Evolutionary conservation across 2,797 vertebrate species (phyloP), one percentile per base, ranked within the genome.

Genomic region (Enteromius fasciolatus): DNA sequence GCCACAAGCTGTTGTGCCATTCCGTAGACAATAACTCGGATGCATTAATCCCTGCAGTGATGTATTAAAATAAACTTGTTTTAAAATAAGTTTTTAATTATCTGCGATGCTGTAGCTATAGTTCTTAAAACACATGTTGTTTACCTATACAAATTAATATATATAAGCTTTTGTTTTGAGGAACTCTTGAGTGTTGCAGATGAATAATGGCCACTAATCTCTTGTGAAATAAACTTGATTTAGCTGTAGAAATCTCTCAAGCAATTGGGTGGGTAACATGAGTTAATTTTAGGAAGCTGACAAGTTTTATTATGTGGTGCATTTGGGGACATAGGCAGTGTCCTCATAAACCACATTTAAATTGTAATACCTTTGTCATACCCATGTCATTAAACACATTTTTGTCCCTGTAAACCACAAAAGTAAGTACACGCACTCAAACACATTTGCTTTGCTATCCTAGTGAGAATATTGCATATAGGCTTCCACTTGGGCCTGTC

Each of bases 1-100:
- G 77, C 25, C 61, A 67, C 77, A 84, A 75, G 77, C 69, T 80
- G 76, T 80, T 84, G 48, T 80, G 41, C 59, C 52, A 57, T 68
- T 67, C 69, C 12, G 3, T 31, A 41, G 46, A 81, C 17, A 77
- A 48, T 70, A 76, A 52, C 50, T 76, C 31, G 0, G 36, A 67
- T 76, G 48, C 33, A 67, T 44, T 67, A 67, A 82, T 76, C 70
- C 70, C 48, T 28, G 33, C 59, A 28, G 46, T 74, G 23, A 75
- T 81, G 72, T 66, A 64, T 74, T 76, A 67, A 44, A 54, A 52
- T 23, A 69, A 76, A 67, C 80, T 82, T 76, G 39, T 76, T 76
- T 44, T 64, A 72, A 61, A 63, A 73, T 50, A n/a, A 25, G 54
- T 73, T 73, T 48, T 70, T 73, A 72, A 81, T 81, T 36, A 31